phyloP scores from a whole-genome alignment of 2,113 vertebrate species.

The Progne subis region DNA sequence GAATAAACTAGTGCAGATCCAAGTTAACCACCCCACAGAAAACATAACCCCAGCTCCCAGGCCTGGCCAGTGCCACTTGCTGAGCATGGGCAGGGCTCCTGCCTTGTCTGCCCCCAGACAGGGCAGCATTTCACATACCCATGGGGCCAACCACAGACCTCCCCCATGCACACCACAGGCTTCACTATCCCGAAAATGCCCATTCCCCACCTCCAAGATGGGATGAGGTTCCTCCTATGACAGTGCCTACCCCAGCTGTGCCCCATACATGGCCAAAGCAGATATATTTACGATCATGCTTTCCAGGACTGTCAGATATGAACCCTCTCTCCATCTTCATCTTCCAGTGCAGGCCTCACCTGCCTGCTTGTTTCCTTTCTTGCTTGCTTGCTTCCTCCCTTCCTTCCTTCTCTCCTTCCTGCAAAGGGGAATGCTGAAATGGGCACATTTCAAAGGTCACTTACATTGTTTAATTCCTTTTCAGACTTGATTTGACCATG shows the following conservation, averaged over 20 bases:
- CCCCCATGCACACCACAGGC: accelerated
- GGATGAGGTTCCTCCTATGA: neutral
- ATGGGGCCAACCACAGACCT: neutral
- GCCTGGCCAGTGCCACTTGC: neutral
- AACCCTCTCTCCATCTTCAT: neutral
- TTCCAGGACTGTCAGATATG: neutral
- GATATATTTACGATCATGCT: neutral
- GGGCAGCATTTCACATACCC: neutral
- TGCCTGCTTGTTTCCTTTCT: too few species aligned
- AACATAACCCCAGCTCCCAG: neutral
- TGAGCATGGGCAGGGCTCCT: neutral
- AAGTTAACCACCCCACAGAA: neutral
- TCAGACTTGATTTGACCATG: neutral
- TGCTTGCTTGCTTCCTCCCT: neutral
- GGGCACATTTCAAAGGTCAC: neutral
- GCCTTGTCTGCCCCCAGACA: neutral
- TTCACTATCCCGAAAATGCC: accelerated
- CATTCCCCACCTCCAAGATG: neutral
- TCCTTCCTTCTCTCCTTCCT: neutral
- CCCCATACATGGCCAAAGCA: neutral
- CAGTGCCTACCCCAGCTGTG: neutral
- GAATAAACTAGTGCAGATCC: neutral
- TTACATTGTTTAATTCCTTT: neutral
- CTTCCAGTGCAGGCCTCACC: too few species aligned
- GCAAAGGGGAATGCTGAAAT: neutral